Evolutionary conservation across 1,140 invertebrate species (phyloP), one percentile per base, ranked within the genome.

Genomic region (Amyelois transitella): DNA sequence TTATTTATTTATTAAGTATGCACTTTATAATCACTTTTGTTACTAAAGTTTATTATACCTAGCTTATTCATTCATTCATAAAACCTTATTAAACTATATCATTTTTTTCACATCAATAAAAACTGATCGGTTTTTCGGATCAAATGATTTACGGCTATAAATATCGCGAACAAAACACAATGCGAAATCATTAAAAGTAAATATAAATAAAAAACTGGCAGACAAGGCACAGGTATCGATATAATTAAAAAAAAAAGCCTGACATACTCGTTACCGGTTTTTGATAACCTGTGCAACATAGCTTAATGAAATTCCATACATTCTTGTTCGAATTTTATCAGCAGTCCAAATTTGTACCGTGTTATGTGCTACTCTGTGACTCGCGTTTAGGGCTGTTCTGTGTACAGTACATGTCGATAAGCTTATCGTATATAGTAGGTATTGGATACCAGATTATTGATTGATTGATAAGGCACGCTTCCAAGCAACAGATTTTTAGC

Each of bases 401-500:
- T 14, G 32, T 38, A 38, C 32, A 38, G 17, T 2, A 10, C 3
- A n/a, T n/a, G n/a, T 44, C 59, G 77, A 83, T 83, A 80, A 53
- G 60, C 51, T 77, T 81, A 76, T 51, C 18, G 47, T 53, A 69
- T 75, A n/a, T n/a, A n/a, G n/a, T n/a, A n/a, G n/a, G n/a, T n/a
- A 81, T 79, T 74, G 68, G 72, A 65, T 62, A 69, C 69, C 62
- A 72, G 66, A 72, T 78, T 83, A 83, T 83, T 83, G 80, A 83
- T 83, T 77, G 57, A 49, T 56, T 74, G 80, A 83, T 83, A 83
- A 76, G 38, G 18, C 54, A 49, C 48, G 66, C 64, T 80, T 76
- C 78, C 69, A 44, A 60, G 61, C 70, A 43, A 68, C 72, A 68
- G 77, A 77, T 78, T 82, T 78, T 72, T 71, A 72, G 74, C 66